Base-by-base conservation (phyloP, 2,888 invertebrate species). In the Eristalis pertinax region DNA sequence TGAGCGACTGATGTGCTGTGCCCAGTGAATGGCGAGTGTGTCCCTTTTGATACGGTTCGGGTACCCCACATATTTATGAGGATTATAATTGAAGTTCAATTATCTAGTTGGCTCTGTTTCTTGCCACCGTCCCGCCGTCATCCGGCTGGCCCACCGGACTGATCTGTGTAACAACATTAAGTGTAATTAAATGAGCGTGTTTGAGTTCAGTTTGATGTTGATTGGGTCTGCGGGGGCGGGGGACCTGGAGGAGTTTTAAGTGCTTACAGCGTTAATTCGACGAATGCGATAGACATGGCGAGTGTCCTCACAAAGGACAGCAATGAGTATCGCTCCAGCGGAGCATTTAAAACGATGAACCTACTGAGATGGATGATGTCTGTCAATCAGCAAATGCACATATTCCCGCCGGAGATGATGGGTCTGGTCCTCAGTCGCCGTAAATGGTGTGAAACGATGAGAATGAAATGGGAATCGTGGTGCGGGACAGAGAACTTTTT, bases 61-160 rank as follows among this genome's bases (percentile, higher is more conserved):
- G 26, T 60, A 70, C 60, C n/a, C n/a, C 60, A 41, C 64, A 81
- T 60, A 15, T 67, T 70, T 69, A 77, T 67, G 68, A 15, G 77
- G 69, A 63, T 77, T 83, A 72, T 68, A 77, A 77, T 83, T 77
- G 82, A 72, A 82, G 75, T 82, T 82, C 81, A 82, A 82, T 75
- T 82, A 82, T 82, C 76, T 76, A 76, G 65, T 76, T 67, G 75
- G 62, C 70, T 76, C 22, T 70, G 68, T 63, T 72, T 50, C 24
- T 56, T 73, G 62, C 73, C 64, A 11, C 29, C 41, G 11, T n/a
- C 19, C 13, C 15, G 24, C 60, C 24, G 24, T 50, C 19, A 50
- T 50, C 19, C 50, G 19, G 50, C 50, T 7, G 50, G 38, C 38
- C 38, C 38, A 15, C 50, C n/a, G 8, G 19, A 2, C 50, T 50